These are phyloP conservation scores for Drosophila subpulchrella DNA, from an alignment of 1,140 invertebrate species.

Conservation along the genomic window DNA sequence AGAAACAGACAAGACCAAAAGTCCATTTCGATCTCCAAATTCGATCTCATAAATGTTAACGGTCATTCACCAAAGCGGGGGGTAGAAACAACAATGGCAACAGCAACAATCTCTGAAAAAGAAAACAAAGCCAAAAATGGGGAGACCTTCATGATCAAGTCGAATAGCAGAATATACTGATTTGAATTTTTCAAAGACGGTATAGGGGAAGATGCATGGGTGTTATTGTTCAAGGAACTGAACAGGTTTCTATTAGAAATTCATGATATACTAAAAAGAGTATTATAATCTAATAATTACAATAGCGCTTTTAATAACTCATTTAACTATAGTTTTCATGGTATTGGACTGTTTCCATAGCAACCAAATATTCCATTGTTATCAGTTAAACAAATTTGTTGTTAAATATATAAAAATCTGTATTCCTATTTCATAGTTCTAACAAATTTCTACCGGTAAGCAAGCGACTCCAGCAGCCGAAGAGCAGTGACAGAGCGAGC, in stretches of 20 bases:
- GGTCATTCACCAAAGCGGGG: constrained; percentile 68
- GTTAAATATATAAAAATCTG: too few species aligned
- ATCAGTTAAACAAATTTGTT: too few species aligned
- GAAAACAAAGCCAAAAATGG: constrained; percentile 8
- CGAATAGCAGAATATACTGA: neutral
- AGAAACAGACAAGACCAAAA: constrained; percentile 54
- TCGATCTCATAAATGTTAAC: constrained; percentile 71
- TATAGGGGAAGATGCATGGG: neutral
- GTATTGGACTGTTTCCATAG: too few species aligned
- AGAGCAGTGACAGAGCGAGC: constrained; percentile 14
- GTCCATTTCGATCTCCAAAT: constrained; percentile 50
- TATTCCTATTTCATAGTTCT: neutral
- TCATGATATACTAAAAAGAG: too few species aligned
- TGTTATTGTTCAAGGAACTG: neutral
- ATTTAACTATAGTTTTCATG: too few species aligned
- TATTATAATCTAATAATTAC: too few species aligned
- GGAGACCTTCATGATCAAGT: neutral
- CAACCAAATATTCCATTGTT: too few species aligned
- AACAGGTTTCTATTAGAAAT: neutral
- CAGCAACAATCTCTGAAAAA: neutral
- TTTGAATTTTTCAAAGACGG: neutral
- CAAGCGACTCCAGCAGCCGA: neutral
- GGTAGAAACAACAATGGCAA: constrained; percentile 11
- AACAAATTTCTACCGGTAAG: neutral
- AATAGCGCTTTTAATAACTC: too few species aligned